Evolutionary conservation across 2,797 vertebrate genomes (phyloP).

Genomic region (Orestias chungarensis): DNA sequence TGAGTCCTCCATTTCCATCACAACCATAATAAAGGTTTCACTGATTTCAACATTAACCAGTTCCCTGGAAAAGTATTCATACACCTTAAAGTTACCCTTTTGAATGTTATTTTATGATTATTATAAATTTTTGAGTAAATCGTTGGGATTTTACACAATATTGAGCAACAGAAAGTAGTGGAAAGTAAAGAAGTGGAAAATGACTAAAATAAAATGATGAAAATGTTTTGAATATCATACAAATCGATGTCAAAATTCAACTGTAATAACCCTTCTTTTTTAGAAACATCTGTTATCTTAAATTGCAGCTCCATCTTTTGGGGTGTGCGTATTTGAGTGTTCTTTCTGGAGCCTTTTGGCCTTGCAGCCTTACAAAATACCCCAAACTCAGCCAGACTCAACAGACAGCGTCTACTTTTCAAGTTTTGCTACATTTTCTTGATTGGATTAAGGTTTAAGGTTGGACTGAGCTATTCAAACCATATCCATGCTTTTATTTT

Average conservation of each 20-base stretch:
- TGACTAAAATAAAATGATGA: too few species aligned
- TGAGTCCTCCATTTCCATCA: conserved; percentile 48
- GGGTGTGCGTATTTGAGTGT: too few species aligned
- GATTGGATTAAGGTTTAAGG: background rate
- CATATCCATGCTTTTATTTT: background rate
- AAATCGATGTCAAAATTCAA: too few species aligned
- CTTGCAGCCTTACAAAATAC: background rate
- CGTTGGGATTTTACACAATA: background rate
- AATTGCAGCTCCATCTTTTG: too few species aligned
- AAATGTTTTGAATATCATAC: too few species aligned
- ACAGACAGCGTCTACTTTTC: background rate
- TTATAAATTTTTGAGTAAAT: background rate
- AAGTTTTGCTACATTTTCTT: background rate
- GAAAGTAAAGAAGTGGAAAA: too few species aligned
- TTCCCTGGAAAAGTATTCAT: background rate
- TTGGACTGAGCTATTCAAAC: background rate
- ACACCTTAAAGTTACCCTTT: background rate
- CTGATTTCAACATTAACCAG: conserved; percentile 23
- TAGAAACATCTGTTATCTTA: too few species aligned
- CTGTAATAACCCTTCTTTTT: too few species aligned
- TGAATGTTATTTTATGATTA: background rate
- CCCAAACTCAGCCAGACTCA: background rate
- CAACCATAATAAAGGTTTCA: conserved; percentile 32
- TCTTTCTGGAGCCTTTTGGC: too few species aligned
- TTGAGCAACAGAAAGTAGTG: background rate